phyloP scores from a whole-genome alignment of 2,888 invertebrate genomes.

The Oscheius myriophilus region DNA sequence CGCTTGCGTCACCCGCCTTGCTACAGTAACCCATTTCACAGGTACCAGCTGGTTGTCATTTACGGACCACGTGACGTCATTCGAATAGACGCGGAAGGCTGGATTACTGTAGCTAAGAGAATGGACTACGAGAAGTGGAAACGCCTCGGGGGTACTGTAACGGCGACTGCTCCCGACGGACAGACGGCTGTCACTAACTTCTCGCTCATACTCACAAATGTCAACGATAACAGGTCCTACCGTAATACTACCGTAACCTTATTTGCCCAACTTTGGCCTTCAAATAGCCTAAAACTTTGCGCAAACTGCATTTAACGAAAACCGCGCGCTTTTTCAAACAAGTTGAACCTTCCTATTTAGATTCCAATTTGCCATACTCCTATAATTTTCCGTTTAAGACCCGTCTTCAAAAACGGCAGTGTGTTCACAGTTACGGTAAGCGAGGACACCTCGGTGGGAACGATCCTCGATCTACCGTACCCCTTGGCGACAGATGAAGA shows the following conservation, averaged over 20 bases:
- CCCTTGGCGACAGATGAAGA: slow-evolving; percentile 50
- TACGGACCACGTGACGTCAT: slow-evolving; percentile 35
- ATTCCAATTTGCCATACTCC: no score
- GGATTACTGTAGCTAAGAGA: slow-evolving; percentile 24
- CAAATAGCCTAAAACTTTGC: no score
- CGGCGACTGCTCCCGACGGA: slow-evolving; percentile 25
- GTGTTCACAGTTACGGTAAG: slow-evolving; percentile 32
- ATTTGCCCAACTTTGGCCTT: background rate
- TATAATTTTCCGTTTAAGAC: slow-evolving; percentile 34
- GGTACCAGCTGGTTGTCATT: slow-evolving; percentile 38
- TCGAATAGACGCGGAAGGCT: slow-evolving; percentile 33
- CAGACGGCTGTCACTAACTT: slow-evolving; percentile 36
- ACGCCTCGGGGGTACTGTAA: slow-evolving; percentile 35
- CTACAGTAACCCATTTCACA: slow-evolving; percentile 20
- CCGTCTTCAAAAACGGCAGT: slow-evolving; percentile 50
- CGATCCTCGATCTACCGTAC: slow-evolving; percentile 46
- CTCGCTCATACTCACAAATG: slow-evolving; percentile 37
- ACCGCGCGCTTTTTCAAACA: no score
- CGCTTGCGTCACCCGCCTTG: slow-evolving; percentile 1
- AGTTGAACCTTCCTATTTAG: no score
- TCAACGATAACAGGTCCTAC: slow-evolving; percentile 52
- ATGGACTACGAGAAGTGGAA: slow-evolving; percentile 42
- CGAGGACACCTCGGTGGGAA: slow-evolving; percentile 35
- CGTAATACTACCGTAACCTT: slow-evolving; percentile 3
- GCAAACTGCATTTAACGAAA: no score